Conservation (phyloP, 2,797 vertebrate species). For the Poecile montanus region DNA sequence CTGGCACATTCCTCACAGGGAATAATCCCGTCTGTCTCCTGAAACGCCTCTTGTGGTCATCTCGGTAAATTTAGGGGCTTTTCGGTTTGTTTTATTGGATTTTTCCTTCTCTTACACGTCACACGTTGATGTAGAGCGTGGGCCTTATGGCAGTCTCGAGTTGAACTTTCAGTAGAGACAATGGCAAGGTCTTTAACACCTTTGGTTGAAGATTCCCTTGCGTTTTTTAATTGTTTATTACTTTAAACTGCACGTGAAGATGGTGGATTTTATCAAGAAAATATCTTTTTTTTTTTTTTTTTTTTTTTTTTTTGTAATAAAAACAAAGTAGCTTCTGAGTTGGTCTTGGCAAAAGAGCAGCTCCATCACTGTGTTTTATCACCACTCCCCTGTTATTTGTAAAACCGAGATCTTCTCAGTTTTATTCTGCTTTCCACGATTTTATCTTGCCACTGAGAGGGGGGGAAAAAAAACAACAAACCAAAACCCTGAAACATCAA, state of each 20-base stretch:
- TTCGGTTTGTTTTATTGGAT: not conserved
- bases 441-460: not conserved
- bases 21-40: not conserved
- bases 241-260: not conserved
- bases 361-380: not conserved
- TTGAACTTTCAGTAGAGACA: not conserved
- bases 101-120: not conserved
- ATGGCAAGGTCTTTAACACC: not conserved
- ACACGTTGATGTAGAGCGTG: rapidly evolving
- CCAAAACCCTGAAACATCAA: not conserved
- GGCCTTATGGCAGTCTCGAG: rapidly evolving
- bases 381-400: not conserved
- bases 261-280: not conserved
- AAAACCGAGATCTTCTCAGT: not conserved
- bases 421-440: not conserved
- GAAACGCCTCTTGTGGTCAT: not conserved
- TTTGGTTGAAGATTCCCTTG: not conserved
- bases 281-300: not conserved
- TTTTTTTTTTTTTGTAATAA: not conserved
- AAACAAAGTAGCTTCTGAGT: not conserved
- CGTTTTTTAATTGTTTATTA: not conserved
- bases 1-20: not conserved
- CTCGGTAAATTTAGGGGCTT: not conserved
- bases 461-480: not conserved
- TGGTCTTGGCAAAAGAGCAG: not conserved